phyloP scores from a whole-genome alignment of 2,113 vertebrate species.

The Prunella fulvescens region DNA sequence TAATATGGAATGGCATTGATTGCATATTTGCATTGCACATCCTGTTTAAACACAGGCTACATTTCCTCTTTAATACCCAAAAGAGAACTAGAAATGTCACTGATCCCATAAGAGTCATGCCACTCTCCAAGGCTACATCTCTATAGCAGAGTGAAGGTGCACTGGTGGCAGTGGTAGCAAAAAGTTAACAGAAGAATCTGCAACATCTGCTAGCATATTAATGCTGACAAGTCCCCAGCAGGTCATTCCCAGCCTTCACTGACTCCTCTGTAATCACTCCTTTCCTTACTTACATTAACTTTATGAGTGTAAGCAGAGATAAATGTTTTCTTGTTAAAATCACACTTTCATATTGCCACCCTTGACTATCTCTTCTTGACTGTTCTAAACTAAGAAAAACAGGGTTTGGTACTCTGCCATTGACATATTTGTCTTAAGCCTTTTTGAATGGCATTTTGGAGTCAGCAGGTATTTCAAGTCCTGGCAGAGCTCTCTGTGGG shows the following conservation, averaged over 20 bases:
- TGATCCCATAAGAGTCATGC: fast-evolving
- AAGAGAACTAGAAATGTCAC: not conserved
- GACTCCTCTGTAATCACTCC: not conserved
- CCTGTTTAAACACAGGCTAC: not conserved
- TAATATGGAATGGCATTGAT: not conserved
- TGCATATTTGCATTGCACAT: not conserved
- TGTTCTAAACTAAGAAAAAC: not conserved
- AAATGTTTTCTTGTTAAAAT: not conserved
- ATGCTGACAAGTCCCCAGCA: not conserved
- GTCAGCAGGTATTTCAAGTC: not conserved
- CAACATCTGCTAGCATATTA: not conserved
- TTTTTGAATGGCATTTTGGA: not conserved
- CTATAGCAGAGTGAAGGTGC: not conserved
- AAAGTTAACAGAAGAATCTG: not conserved
- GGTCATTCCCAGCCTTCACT: not conserved
- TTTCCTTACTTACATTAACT: not conserved
- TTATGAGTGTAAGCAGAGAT: not conserved
- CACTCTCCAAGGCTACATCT: not conserved
- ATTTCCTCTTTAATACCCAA: not conserved
- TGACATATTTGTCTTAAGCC: not conserved
- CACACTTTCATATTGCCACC: not conserved
- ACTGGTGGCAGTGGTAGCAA: not conserved
- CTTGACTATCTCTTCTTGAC: not conserved
- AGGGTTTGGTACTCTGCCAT: not conserved
- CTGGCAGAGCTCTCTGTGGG: not conserved